Percentiles rank a stretch among this genome's conserved stretches.
These are phyloP conservation scores for Sorex maritimensis DNA, from an alignment of 2,797 vertebrate species.

Conservation along the genomic window DNA sequence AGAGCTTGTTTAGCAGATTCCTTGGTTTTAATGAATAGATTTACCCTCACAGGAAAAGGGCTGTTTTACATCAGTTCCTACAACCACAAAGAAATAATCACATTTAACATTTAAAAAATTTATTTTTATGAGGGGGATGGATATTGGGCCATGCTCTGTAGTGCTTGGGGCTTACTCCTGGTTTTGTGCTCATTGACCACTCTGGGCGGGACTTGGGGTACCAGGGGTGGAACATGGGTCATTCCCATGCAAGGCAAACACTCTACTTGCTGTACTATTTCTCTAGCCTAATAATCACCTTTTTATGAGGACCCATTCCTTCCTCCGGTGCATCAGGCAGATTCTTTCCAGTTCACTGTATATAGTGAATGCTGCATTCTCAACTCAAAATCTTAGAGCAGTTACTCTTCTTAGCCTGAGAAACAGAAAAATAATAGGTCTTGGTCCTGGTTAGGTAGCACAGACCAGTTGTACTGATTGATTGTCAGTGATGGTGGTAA, in stretches of 20 bases:
- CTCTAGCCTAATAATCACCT: neutral
- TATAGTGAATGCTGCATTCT: neutral
- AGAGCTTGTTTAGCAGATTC: constrained; percentile 32
- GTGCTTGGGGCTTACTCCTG: no score
- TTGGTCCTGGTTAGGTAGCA: neutral
- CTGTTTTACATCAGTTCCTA: constrained; percentile 57
- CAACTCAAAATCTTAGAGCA: neutral
- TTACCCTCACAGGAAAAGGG: constrained; percentile 43
- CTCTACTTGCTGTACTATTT: no score
- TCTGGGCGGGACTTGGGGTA: no score
- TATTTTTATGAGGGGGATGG: no score
- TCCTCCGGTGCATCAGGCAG: neutral
- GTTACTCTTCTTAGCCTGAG: neutral
- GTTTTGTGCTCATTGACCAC: no score
- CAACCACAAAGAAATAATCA: constrained; percentile 50
- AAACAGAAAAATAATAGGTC: constrained; percentile 22
- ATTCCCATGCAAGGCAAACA: no score
- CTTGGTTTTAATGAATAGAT: constrained; percentile 50
- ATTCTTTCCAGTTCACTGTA: constrained; percentile 33
- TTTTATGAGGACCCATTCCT: constrained; percentile 7
- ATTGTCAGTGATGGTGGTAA: neutral
- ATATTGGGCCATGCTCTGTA: no score
- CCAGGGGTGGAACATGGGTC: no score
- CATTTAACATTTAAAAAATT: no score
- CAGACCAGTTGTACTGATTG: constrained; percentile 18